Evolutionary conservation across 2,113 vertebrate genomes (phyloP), one percentile per base, ranked within the genome.

Genomic region (Psophia crepitans): DNA sequence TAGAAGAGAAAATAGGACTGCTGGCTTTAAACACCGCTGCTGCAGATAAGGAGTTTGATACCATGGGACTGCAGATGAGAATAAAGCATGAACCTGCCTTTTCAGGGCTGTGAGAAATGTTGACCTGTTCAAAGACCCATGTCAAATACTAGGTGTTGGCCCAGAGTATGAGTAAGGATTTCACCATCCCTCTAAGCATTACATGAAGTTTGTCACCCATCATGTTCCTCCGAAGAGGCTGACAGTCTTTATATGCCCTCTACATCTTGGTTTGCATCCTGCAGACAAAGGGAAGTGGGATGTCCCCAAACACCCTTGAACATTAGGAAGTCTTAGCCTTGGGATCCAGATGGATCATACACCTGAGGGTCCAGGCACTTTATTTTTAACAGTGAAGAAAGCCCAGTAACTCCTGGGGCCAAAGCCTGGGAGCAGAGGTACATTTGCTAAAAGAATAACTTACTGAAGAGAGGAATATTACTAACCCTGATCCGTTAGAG

Each of bases 191-290:
- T 5, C 43, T 22, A 24, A 71, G 51, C 49, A 41, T 35, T 37
- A 5, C 6, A 4, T 24, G 82, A n/a, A 10, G 24, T 60, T 73
- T 71, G 56, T 68, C n/a, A 68, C 64, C 44, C 17, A 8, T 9
- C 20, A 2, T 2, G 8, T 32, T 51, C 33, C 71, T 24, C 12
- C 1, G 12, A 65, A 58, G 53, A 22, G 9, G 8, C 0, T 83
- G 84, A 5, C 51, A 54, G 39, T 32, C 6, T 43, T 65, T 46
- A 0, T 37, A 16, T 48, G 32, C 19, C 64, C 66, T 35, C 53
- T 22, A 3, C 46, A 20, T 26, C 56, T 54, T 43, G n/a, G 13
- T 15, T 63, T 80, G n/a, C 28, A 48, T 24, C 23, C 65, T 63
- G 33, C 39, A 58, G 46, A 7, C 16, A n/a, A 57, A 43, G 12